Conservation (phyloP, 2,888 invertebrate genomes). For the Xiphydria camelus region DNA sequence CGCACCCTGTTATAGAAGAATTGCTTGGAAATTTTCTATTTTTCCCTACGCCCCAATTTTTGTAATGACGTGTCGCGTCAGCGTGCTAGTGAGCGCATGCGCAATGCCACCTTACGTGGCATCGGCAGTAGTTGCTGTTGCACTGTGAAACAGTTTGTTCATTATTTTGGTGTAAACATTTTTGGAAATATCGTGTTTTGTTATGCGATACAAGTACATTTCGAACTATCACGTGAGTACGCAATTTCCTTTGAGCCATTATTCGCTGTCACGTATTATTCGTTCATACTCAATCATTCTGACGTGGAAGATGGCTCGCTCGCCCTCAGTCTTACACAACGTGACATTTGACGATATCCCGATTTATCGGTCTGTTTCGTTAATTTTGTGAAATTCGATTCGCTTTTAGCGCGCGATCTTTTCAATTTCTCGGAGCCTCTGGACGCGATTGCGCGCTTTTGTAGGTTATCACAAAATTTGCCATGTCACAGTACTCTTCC, state of each 20-base stretch:
- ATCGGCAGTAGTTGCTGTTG: slow-evolving; percentile 50
- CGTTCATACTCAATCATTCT: not conserved
- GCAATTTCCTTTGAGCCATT: not conserved
- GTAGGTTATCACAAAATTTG: too few relatives aligned
- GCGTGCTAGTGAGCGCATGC: slow-evolving; percentile 58
- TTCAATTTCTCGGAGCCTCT: too few relatives aligned
- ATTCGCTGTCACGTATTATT: slow-evolving; percentile 8
- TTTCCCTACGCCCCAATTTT: slow-evolving; percentile 8
- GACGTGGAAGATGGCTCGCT: slow-evolving; percentile 34
- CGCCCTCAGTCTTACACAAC: slow-evolving; percentile 17
- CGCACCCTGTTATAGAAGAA: too few relatives aligned
- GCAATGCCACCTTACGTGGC: slow-evolving; percentile 66
- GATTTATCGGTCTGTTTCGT: not conserved
- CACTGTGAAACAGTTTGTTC: slow-evolving; percentile 41
- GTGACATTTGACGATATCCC: slow-evolving; percentile 22
- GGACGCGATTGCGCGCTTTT: too few relatives aligned
- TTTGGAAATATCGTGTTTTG: slow-evolving; percentile 40
- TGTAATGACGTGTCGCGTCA: slow-evolving; percentile 46
- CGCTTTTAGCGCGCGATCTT: too few relatives aligned
- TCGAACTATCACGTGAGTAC: slow-evolving; percentile 43
- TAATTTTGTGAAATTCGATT: too few relatives aligned
- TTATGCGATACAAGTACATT: slow-evolving; percentile 46
- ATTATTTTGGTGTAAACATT: slow-evolving; percentile 45
- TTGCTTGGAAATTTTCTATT: too few relatives aligned
- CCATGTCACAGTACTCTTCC: too few relatives aligned